Evolutionary conservation across 35 echinoderm and acorn worm species (phyloP).

Genomic region (Lytechinus variegatus): DNA sequence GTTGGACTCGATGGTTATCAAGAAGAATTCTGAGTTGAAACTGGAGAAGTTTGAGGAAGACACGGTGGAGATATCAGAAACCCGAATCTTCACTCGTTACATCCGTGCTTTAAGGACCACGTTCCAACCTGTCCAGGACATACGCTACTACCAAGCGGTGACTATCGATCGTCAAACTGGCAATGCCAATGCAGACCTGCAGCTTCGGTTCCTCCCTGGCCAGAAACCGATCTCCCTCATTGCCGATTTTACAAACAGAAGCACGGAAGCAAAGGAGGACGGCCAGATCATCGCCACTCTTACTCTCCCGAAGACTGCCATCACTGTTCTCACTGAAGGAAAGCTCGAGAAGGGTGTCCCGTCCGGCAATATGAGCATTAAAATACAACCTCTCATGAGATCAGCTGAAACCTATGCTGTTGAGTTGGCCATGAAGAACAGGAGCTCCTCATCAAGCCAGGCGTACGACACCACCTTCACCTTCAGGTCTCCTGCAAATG

Average conservation of each 20-base stretch:
- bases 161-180: not conserved
- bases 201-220: slow-evolving; percentile 8
- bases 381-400: not conserved
- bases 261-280: not conserved
- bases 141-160: not conserved
- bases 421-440: slow-evolving; percentile 6
- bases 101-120: not conserved
- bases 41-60: not conserved
- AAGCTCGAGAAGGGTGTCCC: slow-evolving; percentile 34
- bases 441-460: not conserved
- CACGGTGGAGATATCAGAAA: not conserved
- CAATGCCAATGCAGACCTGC: not conserved
- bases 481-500: not conserved
- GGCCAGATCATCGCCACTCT: not conserved
- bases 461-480: not conserved
- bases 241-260: not conserved
- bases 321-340: not conserved
- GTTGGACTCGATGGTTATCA: not conserved
- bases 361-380: slow-evolving; percentile 26
- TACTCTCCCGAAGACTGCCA: not conserved
- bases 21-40: slow-evolving; percentile 11
- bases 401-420: not conserved
- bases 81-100: not conserved
- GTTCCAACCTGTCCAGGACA: not conserved
- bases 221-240: not conserved